Evolutionary conservation across 1,140 invertebrate genomes (phyloP).

Genomic region (Patella vulgata): DNA sequence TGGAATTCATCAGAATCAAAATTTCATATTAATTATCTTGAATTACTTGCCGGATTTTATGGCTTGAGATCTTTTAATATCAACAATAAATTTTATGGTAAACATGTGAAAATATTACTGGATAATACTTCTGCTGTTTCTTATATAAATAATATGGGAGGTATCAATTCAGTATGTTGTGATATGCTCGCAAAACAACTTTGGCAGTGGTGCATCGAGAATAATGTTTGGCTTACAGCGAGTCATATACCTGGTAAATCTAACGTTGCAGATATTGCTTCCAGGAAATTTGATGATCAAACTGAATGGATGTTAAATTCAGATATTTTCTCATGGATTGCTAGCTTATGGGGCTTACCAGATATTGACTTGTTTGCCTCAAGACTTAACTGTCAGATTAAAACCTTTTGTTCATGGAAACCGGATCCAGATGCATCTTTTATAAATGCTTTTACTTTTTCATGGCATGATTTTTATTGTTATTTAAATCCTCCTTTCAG

Average conservation of each 20-base stretch:
- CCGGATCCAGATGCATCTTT: constrained; percentile 31
- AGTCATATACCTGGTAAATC: constrained; percentile 11
- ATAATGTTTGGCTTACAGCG: constrained; percentile 13
- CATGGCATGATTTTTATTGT: constrained; percentile 13
- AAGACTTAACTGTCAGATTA: constrained; percentile 22
- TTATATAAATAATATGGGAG: no score
- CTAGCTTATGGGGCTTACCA: background rate
- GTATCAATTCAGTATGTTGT: no score
- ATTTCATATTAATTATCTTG: no score
- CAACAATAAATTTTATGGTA: background rate
- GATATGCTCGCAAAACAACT: no score
- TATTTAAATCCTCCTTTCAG: constrained; percentile 31
- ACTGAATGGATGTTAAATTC: constrained; percentile 24
- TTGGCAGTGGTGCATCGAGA: constrained; percentile 8
- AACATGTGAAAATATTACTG: no score
- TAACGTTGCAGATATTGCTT: constrained; percentile 18
- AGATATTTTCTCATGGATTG: constrained; percentile 9
- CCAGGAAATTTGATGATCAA: constrained; percentile 15
- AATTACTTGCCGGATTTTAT: constrained; percentile 1
- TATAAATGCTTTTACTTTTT: constrained; percentile 27
- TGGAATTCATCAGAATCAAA: no score
- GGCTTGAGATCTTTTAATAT: background rate
- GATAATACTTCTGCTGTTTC: no score
- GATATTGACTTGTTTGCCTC: constrained; percentile 28
- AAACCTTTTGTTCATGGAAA: constrained; percentile 25